These are phyloP conservation scores for Tyto alba DNA, from an alignment of 2,113 vertebrate species.

Conservation along the genomic window DNA sequence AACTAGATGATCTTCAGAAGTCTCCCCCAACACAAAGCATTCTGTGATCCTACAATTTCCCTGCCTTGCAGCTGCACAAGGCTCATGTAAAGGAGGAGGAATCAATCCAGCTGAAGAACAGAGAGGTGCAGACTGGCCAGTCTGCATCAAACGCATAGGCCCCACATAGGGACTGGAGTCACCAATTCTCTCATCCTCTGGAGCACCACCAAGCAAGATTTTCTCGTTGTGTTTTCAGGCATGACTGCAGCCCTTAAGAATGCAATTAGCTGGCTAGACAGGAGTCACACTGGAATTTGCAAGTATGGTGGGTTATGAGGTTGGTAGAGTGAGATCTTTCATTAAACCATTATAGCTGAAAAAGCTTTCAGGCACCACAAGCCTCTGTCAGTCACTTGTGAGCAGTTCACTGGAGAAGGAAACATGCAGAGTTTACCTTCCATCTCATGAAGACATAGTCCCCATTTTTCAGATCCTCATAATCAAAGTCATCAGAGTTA, in stretches of 20 bases:
- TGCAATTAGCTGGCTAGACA: constrained; percentile 16
- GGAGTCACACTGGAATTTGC: not conserved
- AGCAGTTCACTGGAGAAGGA: not conserved
- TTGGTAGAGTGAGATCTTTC: not conserved
- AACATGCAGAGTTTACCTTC: constrained; percentile 80
- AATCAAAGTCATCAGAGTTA: constrained; percentile 97
- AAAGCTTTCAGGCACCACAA: not conserved
- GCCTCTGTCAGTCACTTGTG: not conserved
- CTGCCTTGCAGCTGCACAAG: not conserved
- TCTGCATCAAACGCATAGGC: not conserved
- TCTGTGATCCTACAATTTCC: not conserved
- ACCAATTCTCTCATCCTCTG: not conserved
- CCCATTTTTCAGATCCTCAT: constrained; percentile 89
- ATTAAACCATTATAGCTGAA: not conserved
- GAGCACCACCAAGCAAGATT: constrained; percentile 3
- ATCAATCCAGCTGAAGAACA: not conserved
- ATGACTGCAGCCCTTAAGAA: not conserved
- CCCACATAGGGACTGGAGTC: not conserved
- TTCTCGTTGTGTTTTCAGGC: constrained; percentile 25
- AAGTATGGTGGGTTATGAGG: not conserved
- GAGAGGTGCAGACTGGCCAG: not conserved
- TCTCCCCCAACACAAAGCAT: not conserved
- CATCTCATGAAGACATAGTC: constrained; percentile 99
- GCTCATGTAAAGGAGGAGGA: not conserved
- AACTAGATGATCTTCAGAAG: not conserved